Evolutionary conservation across 2,797 vertebrate genomes (phyloP).

Genomic region (Phrynocephalus forsythii): DNA sequence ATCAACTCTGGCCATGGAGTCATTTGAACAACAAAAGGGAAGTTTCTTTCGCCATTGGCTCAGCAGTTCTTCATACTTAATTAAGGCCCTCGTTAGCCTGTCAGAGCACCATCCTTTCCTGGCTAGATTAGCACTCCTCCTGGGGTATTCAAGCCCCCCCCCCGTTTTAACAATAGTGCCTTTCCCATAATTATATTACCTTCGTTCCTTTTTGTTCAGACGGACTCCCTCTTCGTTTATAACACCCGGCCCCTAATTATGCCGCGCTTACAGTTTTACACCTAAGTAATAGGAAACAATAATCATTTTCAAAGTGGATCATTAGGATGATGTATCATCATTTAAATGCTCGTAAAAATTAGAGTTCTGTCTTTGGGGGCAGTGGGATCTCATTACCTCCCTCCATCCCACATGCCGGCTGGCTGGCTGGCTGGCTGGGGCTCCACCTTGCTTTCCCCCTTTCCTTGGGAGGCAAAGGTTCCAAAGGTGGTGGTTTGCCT

Average conservation of each 20-base stretch:
- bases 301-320: constrained; percentile 81
- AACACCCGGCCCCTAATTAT: constrained; percentile 82
- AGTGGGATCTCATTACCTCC: constrained; percentile 76
- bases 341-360: constrained; percentile 84
- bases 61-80: constrained; percentile 84
- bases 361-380: constrained; percentile 82
- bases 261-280: constrained; percentile 82
- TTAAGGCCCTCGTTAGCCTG: constrained; percentile 85
- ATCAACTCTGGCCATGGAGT: not conserved
- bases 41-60: constrained; percentile 71
- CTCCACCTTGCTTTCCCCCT: not conserved
- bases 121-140: constrained; percentile 82
- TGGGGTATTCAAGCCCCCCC: constrained; percentile 82
- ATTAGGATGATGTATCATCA: constrained; percentile 81
- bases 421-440: not conserved
- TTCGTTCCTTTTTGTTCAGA: constrained; percentile 79
- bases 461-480: not conserved
- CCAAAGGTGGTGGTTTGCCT: not conserved
- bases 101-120: constrained; percentile 78
- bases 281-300: constrained; percentile 85
- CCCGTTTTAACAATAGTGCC: constrained; percentile 78
- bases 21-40: constrained; percentile 57
- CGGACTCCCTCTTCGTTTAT: constrained; percentile 83
- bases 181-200: constrained; percentile 84
- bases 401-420: constrained; percentile 51